Evolutionary conservation across 2,888 invertebrate genomes (phyloP), one percentile per base, ranked within the genome.

Genomic region (Synergus japonicus): DNA sequence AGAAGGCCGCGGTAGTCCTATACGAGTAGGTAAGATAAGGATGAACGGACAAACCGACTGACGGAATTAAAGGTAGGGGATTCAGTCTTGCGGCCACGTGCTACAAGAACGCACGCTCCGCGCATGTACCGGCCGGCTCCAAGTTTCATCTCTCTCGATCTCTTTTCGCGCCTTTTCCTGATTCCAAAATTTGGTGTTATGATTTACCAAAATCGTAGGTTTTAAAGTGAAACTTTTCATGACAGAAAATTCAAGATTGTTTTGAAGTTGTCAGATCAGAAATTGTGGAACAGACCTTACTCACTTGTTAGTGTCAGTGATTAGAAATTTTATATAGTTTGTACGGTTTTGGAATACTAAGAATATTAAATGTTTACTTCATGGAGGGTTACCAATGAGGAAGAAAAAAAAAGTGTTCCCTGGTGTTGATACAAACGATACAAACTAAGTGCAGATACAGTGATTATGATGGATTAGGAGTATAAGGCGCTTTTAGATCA

Each of bases 81-180:
- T 86, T 91, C 91, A 91, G 91, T 91, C 91, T 91, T 88, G 89
- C 89, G 89, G 91, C 91, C 91, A 91, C 91, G 91, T 91, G 91
- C 91, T 91, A 89, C 89, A 90, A 88, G 91, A 90, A 88, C 91
- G 90, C 91, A 91, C 91, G 90, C 90, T 89, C 88, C 88, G 90
- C 86, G 67, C 81, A 79, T 81, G 46, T 49, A 85, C 90, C 90
- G 89, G 90, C 89, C 89, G 89, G 89, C 86, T 86, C 84, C 85
- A 85, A 85, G 86, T 86, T 86, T 85, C 83, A 76, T 69, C 79
- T 83, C 85, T 85, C 84, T 86, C 84, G 83, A 76, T 83, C 86
- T 87, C 76, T 69, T 80, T 86, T 85, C 83, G 82, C 80, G 81
- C 82, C 85, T 77, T 83, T 82, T 82, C 79, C 82, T 81, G 79